Base-by-base conservation (phyloP, 1,140 invertebrate genomes). In the Drosophila lini region DNA sequence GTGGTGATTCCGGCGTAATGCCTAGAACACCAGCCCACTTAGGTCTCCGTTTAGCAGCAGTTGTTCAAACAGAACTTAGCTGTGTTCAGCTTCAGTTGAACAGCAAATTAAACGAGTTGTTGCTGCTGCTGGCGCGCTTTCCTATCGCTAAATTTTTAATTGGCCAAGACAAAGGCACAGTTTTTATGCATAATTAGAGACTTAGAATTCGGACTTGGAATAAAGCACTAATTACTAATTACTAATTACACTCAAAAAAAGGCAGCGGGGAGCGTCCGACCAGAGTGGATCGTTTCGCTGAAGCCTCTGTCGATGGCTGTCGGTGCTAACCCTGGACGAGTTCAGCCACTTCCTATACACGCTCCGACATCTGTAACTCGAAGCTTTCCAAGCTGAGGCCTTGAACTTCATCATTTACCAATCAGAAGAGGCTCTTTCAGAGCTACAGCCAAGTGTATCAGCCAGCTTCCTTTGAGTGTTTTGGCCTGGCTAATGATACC, bases 101-200 rank as follows among this genome's bases (percentile, higher is more conserved):
- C 22, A 22, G 22, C 22, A 22, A 59, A 53, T 55, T 75, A 62
- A 60, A 41, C 50, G 48, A 57, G 56, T 47, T 38, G 56, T 47
- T 38, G 13, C 7, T 53, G 38, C 40, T 25, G 13, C 7, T 36
- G 38, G 34, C 50, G 32, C 53, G 56, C 61, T 64, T 52, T 65
- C 40, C 48, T 45, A 70, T 56, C 22, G 57, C 59, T 57, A 38
- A 40, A 58, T 38, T 74, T 59, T 62, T 60, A 80, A 79, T 82
- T 83, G 64, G 57, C 53, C 68, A 78, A 86, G 61, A 50, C 63
- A 80, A 48, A 76, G 58, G 70, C 81, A 77, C 57, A 67, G 81
- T 81, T 86, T 78, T 71, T 74, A 81, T 81, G 82, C 82, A 86
- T 86, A 81, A 81, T 86, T 78, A 75, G 74, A 65, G 63, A 32